A percentile compares a stretch with the other conserved stretches of the same genome.
phyloP scores from a whole-genome alignment of 2,797 vertebrate genomes.

The Luscinia megarhynchos region DNA sequence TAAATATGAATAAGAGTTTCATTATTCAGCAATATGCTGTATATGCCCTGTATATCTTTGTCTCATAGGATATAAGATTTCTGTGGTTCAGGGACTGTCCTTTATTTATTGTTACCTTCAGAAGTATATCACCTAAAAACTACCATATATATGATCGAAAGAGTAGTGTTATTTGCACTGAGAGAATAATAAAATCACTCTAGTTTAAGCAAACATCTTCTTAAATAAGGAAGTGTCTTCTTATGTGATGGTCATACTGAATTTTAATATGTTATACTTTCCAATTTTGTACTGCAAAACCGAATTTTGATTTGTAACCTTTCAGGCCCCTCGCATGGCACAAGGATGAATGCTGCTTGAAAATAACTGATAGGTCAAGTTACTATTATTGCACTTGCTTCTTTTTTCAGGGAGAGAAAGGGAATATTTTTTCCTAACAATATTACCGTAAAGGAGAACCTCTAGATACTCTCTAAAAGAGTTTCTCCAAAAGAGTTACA shows the following conservation, averaged over 20 bases:
- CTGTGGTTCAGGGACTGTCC: background rate
- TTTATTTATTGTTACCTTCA: slow-evolving; percentile 7
- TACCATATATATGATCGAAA: background rate
- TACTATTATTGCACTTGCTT: background rate
- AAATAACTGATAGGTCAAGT: background rate
- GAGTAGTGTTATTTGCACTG: background rate
- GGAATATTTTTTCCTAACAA: background rate
- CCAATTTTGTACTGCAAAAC: background rate
- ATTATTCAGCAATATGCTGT: background rate
- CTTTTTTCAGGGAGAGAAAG: background rate
- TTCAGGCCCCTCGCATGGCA: background rate
- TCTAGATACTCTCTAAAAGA: background rate
- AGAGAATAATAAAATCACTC: background rate
- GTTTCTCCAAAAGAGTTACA: background rate
- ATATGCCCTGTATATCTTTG: background rate
- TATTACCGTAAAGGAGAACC: background rate
- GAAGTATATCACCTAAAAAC: background rate
- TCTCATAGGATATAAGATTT: background rate
- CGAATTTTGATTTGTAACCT: background rate
- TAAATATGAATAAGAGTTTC: background rate
- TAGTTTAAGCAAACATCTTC: background rate
- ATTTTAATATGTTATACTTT: background rate
- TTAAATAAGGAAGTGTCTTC: background rate
- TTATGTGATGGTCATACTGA: background rate
- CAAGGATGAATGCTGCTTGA: background rate